Evolutionary conservation across 2,888 invertebrate genomes (phyloP).

Genomic region (Drosophila greeni): DNA sequence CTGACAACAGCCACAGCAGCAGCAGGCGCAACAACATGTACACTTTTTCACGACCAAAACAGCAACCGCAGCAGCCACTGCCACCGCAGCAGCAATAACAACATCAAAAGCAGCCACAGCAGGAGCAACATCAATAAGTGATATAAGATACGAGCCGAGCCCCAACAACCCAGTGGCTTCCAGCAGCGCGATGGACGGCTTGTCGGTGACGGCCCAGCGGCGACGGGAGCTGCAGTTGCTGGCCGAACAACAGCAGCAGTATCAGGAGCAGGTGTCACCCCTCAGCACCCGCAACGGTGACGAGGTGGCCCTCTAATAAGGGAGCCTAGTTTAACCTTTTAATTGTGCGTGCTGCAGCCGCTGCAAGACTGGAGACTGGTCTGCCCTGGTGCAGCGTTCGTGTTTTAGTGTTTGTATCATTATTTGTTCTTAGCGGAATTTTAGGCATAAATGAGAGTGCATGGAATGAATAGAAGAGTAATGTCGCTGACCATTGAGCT

Average conservation of each 20-base stretch:
- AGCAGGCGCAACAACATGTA: constrained; percentile 47
- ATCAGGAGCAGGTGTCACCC: constrained; percentile 62
- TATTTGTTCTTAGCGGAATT: constrained; percentile 44
- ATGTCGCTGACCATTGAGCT: constrained; percentile 31
- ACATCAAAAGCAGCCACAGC: constrained; percentile 35
- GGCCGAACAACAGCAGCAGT: constrained; percentile 62
- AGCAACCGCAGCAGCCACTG: constrained; percentile 38
- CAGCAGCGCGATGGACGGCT: constrained; percentile 36
- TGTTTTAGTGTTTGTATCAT: constrained; percentile 43
- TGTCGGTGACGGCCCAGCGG: constrained; percentile 69
- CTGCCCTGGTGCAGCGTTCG: constrained; percentile 44
- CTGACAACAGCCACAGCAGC: constrained; percentile 76
- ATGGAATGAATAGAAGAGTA: not conserved
- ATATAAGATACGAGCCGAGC: constrained; percentile 62
- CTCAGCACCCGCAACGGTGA: constrained; percentile 66
- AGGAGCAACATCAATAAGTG: constrained; percentile 59
- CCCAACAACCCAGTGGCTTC: constrained; percentile 49
- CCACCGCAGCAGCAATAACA: constrained; percentile 40
- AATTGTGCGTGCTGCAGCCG: constrained; percentile 20
- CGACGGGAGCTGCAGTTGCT: constrained; percentile 65
- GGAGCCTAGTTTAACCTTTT: constrained; percentile 28
- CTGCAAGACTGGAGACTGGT: constrained; percentile 45
- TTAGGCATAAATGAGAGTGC: constrained; percentile 30
- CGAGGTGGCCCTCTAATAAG: constrained; percentile 72
- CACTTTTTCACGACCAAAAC: constrained; percentile 45